Evolutionary conservation across 1,140 invertebrate genomes (phyloP).

Genomic region (Polypedilum pembai): DNA sequence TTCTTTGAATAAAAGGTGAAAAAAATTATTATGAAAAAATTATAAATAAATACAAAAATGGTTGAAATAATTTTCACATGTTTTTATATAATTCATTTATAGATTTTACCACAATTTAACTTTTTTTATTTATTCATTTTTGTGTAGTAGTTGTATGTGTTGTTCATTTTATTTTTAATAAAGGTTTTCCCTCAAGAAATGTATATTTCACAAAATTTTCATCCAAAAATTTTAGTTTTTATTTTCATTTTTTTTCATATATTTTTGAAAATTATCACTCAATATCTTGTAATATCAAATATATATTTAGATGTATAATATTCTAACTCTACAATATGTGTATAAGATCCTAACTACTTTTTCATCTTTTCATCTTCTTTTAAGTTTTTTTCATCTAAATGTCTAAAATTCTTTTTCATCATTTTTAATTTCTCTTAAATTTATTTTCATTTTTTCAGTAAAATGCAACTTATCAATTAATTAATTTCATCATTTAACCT

Average conservation of each 20-base stretch:
- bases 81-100: constrained; percentile 7
- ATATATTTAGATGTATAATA: constrained; percentile 27
- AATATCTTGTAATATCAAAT: constrained; percentile 27
- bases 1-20: not conserved
- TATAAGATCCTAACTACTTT: constrained; percentile 25
- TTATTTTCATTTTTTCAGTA: not conserved
- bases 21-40: too few relatives aligned
- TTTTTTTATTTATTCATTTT: not conserved
- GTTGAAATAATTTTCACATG: not conserved
- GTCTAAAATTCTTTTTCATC: constrained; percentile 12
- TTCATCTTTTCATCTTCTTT: not conserved
- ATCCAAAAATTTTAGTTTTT: constrained; percentile 24
- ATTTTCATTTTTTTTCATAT: not conserved
- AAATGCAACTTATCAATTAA: constrained; percentile 18
- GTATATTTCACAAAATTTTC: constrained; percentile 28
- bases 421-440: not conserved
- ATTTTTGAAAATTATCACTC: constrained; percentile 26
- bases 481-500: constrained; percentile 7
- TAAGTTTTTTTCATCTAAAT: not conserved
- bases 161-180: not conserved
- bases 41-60: too few relatives aligned
- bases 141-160: not conserved
- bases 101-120: constrained; percentile 2
- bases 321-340: constrained; percentile 26
- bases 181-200: not conserved